A percentile compares a stretch with the other conserved stretches of the same genome.
Conservation (phyloP, 2,888 invertebrate genomes). For the Papilio protenor region DNA sequence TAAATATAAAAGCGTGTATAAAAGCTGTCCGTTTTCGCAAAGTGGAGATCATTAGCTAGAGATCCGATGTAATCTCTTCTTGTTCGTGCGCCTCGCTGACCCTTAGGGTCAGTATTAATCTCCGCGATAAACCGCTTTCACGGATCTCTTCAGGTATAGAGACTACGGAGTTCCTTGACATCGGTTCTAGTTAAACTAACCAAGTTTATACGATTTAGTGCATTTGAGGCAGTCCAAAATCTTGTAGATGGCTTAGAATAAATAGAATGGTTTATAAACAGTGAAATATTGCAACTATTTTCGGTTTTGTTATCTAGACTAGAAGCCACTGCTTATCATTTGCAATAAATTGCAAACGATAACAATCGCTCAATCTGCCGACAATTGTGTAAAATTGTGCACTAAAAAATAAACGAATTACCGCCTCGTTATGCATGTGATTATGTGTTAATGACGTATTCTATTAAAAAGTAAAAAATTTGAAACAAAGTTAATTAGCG, state of each 20-base stretch:
- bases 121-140: slow-evolving; percentile 56
- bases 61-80: slow-evolving; percentile 55
- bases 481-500: neutral
- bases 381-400: neutral
- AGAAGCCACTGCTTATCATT: neutral
- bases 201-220: neutral
- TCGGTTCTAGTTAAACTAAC: neutral
- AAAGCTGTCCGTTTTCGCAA: slow-evolving; percentile 52
- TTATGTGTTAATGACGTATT: neutral
- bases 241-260: neutral
- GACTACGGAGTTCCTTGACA: slow-evolving; percentile 46
- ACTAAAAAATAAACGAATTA: neutral
- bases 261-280: neutral
- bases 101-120: slow-evolving; percentile 57
- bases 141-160: slow-evolving; percentile 54
- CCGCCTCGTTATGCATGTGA: neutral
- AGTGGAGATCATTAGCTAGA: slow-evolving; percentile 51
- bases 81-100: slow-evolving; percentile 56
- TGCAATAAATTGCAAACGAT: slow-evolving; percentile 1
- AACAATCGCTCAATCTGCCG: slow-evolving; percentile 12
- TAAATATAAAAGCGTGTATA: slow-evolving; percentile 20
- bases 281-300: neutral
- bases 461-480: neutral
- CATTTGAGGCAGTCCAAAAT: neutral
- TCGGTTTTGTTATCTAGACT: neutral